Base-by-base conservation (phyloP, 2,888 invertebrate species). In the Marronus borbonicus region DNA sequence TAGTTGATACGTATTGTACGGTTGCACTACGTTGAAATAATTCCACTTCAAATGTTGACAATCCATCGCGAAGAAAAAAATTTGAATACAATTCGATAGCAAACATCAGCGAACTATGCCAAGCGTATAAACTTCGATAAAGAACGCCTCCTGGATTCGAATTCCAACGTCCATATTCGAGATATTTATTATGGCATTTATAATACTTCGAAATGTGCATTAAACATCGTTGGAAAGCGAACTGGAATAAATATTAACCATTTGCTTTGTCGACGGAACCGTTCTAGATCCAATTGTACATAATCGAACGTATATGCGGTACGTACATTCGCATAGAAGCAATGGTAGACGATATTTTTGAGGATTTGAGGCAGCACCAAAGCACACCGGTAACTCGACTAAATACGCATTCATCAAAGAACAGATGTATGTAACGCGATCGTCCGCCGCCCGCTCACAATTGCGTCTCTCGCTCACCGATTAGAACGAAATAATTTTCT, bases 401-500 rank as follows among this genome's bases (percentile, higher is more conserved):
- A 31, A 62, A 62, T 31, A 31, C 62, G 31, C 62, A 62, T 62
- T 28, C 62, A 62, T 62, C 62, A 62, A 62, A 31, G 62, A 24
- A 62, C 62, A 62, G 62, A 62, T 62, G 62, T 60, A 60, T 62
- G 62, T 60, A 60, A 44, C 44, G 44, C 44, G 44, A 44, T 44
- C 62, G 62, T 12, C n/a, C 20, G 17, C 58, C 31, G 4, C 2
- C 28, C 28, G 12, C 8, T 44, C 44, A 28, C 62, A 62, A 62
- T 62, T 31, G 31, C 62, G 31, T 62, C 12, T 58, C 58, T 62
- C 8, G 8, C 44, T 44, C 62, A 31, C 28, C 44, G 12, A 12
- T 12, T 8, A 44, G 44, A 44, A 12, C 44, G 12, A 12, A 44
- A 44, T 44, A 44, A 44, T 44, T 12, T 44, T 1, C 8, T 12